Evolutionary conservation across 2,797 vertebrate genomes (phyloP), one percentile per base, ranked within the genome.

Genomic region (Characodon lateralis): DNA sequence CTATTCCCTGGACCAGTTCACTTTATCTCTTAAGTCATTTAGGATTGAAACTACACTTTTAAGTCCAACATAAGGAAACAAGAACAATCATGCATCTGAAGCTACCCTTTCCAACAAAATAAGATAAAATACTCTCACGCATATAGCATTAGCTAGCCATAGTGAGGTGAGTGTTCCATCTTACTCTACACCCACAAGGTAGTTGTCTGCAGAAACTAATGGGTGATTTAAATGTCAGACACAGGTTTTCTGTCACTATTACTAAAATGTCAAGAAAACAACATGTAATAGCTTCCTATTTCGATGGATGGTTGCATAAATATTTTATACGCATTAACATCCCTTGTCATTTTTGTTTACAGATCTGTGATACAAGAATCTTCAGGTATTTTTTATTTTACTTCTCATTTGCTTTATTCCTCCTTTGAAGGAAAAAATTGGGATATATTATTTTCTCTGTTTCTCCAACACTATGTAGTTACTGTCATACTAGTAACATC

Each of bases 141-240:
- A 58, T 58, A 26, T n/a, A 26, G n/a, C 56, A 58, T 26, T 26
- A 24, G 39, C 35, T 6, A 0, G 1, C 46, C 59, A 65, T 26
- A 35, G 66, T 6, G 28, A 66, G 51, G 58, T 35, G 35, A 46
- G 75, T 41, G 31, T 87, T 85, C 74, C 55, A 73, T 81, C 77
- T 81, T 66, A 39, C 66, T 79, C 72, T 61, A 81, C 72, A 78
- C 69, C n/a, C 20, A 28, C 2, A 2, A 71, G 12, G 66, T 24
- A 81, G 53, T 72, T 12, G 72, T 48, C 72, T 74, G 65, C 39
- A 86, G 76, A 79, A 84, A 88, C 81, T 85, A 80, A 83, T 78
- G 55, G 66, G 53, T 80, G 65, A 85, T 85, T 79, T 72, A 90
- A 92, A 92, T 89, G 88, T 88, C 90, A 91, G 83, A 83, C 76